Conservation (phyloP, 2,113 vertebrate genomes). For the Xiphophorus maculatus region DNA sequence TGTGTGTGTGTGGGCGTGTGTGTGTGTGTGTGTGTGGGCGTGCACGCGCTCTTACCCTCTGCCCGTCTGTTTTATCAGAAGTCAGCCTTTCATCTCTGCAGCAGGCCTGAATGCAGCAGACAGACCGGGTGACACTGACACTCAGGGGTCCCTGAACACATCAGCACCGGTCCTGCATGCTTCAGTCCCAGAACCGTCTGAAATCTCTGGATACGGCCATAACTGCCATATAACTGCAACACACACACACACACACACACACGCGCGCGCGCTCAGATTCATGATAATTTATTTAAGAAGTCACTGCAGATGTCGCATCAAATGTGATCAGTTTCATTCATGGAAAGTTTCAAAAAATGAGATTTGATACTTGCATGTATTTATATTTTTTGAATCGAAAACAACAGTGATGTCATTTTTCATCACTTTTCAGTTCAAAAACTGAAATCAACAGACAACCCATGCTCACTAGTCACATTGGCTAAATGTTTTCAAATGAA, state of each 20-base stretch:
- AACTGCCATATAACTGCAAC: slow-evolving; percentile 13
- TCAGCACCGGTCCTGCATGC: slow-evolving; percentile 37
- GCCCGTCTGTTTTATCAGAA: slow-evolving; percentile 56
- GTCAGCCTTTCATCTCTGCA: slow-evolving; percentile 64
- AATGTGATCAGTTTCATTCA: slow-evolving; percentile 21
- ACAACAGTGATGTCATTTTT: neutral
- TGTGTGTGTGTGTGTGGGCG: neutral
- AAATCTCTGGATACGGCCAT: slow-evolving; percentile 32
- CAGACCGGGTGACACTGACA: slow-evolving; percentile 46
- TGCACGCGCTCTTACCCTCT: slow-evolving; percentile 26
- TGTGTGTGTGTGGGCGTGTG: neutral
- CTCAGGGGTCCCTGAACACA: slow-evolving; percentile 60
- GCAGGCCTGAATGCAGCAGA: slow-evolving; percentile 47
- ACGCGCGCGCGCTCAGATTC: slow-evolving; percentile 4
- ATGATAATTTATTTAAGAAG: slow-evolving; percentile 9
- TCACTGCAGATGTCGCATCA: slow-evolving; percentile 11
- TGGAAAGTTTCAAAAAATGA: neutral
- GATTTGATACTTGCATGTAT: slow-evolving; percentile 4
- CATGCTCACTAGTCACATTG: neutral
- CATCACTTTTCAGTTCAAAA: neutral
- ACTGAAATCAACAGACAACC: too few species aligned
- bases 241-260: slow-evolving; percentile 14
- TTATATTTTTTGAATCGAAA: neutral
- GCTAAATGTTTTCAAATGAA: neutral
- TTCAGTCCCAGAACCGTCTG: slow-evolving; percentile 22